Percentiles rank a stretch among this genome's conserved stretches.
Conservation (phyloP, 2,888 invertebrate species). For the Odontomyia ornata region DNA sequence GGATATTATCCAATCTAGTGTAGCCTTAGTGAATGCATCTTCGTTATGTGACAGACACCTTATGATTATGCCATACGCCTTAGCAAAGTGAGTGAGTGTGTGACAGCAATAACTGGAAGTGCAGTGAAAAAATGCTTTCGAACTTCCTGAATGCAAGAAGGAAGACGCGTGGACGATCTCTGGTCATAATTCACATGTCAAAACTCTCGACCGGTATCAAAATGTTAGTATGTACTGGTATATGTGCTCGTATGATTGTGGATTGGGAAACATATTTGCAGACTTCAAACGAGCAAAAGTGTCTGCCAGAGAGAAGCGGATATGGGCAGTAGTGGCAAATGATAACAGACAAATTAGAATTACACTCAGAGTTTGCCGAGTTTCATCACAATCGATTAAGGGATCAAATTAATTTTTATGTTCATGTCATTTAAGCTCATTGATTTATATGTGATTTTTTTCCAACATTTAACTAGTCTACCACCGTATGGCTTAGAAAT, state of each 20-base stretch:
- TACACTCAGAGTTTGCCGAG: neutral
- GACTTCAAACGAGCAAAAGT: no score
- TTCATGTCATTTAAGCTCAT: no score
- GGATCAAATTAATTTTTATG: neutral
- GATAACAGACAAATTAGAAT: constrained; percentile 10
- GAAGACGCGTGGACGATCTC: neutral
- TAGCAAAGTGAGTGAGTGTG: neutral
- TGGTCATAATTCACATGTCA: neutral
- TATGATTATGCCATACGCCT: constrained; percentile 18
- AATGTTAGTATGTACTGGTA: neutral
- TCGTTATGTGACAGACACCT: constrained; percentile 10
- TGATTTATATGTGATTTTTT: no score
- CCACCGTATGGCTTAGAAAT: no score
- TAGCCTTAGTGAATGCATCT: constrained; percentile 16
- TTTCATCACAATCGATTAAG: neutral
- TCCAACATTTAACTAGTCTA: no score
- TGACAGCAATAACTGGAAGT: constrained; percentile 1
- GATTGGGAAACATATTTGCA: neutral
- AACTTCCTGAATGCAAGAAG: neutral
- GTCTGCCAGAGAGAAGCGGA: neutral
- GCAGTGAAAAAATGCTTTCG: constrained; percentile 22
- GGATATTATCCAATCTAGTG: constrained; percentile 34
- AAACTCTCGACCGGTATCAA: neutral
- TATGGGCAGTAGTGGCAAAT: constrained; percentile 5
- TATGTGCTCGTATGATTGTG: neutral